A percentile compares a stretch with the other conserved stretches of the same genome.
phyloP scores from a whole-genome alignment of 2,113 vertebrate species.

The Delphinapterus leucas region DNA sequence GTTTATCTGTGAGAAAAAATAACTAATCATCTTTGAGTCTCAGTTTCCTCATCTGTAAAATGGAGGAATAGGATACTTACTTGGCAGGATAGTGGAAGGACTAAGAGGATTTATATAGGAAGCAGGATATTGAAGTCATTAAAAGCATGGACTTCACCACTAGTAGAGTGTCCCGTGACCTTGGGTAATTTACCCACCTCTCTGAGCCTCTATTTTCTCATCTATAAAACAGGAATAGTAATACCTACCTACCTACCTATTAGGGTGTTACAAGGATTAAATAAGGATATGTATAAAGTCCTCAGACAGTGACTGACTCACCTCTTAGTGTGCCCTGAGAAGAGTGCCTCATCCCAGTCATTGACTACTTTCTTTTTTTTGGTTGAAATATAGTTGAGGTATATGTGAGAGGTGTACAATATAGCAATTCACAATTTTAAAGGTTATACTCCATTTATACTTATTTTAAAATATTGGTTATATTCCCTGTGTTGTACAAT shows the following conservation, averaged over 20 bases:
- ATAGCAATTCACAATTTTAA: background rate
- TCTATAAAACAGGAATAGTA: background rate
- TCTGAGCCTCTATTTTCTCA: constrained; percentile 1
- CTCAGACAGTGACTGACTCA: background rate
- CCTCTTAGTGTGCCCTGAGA: background rate
- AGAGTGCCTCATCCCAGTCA: background rate
- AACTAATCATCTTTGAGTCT: background rate
- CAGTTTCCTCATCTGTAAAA: constrained; percentile 10
- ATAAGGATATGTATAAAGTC: background rate
- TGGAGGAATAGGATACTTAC: background rate
- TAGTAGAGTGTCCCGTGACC: background rate
- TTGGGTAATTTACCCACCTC: background rate
- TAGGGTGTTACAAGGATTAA: background rate
- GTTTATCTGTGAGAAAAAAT: background rate
- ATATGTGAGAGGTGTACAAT: background rate
- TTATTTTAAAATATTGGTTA: background rate
- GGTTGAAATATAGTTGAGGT: background rate
- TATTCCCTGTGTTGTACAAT: background rate
- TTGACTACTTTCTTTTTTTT: background rate
- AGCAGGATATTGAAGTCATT: background rate
- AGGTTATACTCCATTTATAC: background rate
- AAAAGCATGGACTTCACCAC: background rate
- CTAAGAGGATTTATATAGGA: background rate
- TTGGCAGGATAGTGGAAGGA: background rate
- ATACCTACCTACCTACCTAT: background rate